A percentile compares a stretch with the other conserved stretches of the same genome.
Conservation (phyloP, 1,140 invertebrate species). For the Orussus abietinus region DNA sequence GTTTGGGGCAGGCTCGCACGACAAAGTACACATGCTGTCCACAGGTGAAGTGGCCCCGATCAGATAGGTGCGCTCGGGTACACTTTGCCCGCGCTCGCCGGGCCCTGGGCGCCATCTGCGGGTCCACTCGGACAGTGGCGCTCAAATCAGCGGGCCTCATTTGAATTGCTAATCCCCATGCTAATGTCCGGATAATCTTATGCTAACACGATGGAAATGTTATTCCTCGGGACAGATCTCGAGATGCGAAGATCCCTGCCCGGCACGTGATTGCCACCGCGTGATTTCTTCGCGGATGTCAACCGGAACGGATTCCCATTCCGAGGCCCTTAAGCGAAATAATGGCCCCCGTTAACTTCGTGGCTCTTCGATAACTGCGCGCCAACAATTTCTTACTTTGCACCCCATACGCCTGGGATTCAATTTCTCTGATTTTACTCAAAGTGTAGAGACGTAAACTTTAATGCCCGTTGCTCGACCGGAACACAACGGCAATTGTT, state of each 20-base stretch:
- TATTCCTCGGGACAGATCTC: slow-evolving; percentile 38
- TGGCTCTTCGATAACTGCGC: too few species aligned
- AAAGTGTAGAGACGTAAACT: too few species aligned
- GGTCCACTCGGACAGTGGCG: slow-evolving; percentile 22
- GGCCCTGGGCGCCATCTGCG: slow-evolving; percentile 11
- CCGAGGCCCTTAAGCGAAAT: too few species aligned
- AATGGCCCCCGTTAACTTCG: too few species aligned
- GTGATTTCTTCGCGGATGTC: slow-evolving; percentile 1
- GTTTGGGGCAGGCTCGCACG: slow-evolving; percentile 6
- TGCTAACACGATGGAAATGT: slow-evolving; percentile 41
- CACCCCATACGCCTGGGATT: too few species aligned
- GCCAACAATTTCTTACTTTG: too few species aligned
- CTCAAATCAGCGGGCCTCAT: slow-evolving; percentile 31
- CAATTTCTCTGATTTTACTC: too few species aligned
- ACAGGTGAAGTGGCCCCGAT: slow-evolving; percentile 28
- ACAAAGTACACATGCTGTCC: slow-evolving; percentile 32
- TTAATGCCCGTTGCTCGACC: too few species aligned
- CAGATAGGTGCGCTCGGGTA: too few species aligned
- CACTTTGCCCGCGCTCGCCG: too few species aligned
- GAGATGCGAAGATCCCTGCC: slow-evolving; percentile 28
- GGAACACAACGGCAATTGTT: too few species aligned
- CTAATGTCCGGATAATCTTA: slow-evolving; percentile 33
- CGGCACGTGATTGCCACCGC: slow-evolving; percentile 6
- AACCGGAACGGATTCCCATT: too few species aligned
- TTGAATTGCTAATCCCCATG: slow-evolving; percentile 37